These are phyloP conservation scores for Tigriopus californicus DNA, from an alignment of 2,888 invertebrate genomes.

Conservation along the genomic window DNA sequence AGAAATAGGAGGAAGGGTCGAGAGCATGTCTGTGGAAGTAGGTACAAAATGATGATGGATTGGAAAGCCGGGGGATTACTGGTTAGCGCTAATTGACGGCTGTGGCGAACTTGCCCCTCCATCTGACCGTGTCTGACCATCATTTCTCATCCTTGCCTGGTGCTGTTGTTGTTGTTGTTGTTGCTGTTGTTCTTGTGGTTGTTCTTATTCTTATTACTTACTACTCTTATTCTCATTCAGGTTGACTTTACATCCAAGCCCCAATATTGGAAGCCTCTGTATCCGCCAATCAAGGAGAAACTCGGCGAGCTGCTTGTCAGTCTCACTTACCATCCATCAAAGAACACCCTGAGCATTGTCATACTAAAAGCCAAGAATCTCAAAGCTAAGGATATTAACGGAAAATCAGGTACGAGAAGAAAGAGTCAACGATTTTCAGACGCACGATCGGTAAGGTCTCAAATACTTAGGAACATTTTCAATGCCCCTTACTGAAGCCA, in stretches of 20 bases:
- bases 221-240: slow-evolving; percentile 32
- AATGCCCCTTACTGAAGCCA: too few relatives aligned
- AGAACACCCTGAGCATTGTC: slow-evolving; percentile 72
- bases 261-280: slow-evolving; percentile 81
- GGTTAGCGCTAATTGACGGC: too few relatives aligned
- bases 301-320: slow-evolving; percentile 80
- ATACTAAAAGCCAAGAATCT: slow-evolving; percentile 80
- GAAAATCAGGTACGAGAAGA: slow-evolving; percentile 54
- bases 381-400: slow-evolving; percentile 89
- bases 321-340: slow-evolving; percentile 85
- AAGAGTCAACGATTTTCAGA: too few relatives aligned
- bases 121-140: neutral
- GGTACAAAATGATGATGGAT: too few relatives aligned
- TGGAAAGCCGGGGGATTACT: too few relatives aligned
- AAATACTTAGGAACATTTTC: too few relatives aligned
- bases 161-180: too few relatives aligned
- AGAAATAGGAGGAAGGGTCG: neutral
- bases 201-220: too few relatives aligned
- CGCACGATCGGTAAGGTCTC: too few relatives aligned
- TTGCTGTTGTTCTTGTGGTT: too few relatives aligned
- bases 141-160: slow-evolving; percentile 5
- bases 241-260: slow-evolving; percentile 80
- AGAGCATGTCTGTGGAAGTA: slow-evolving; percentile 6
- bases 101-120: too few relatives aligned
- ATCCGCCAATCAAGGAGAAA: slow-evolving; percentile 79